Percentiles rank a stretch among this genome's conserved stretches.
phyloP scores from a whole-genome alignment of 2,113 vertebrate species.

The Oreocharis arfaki region DNA sequence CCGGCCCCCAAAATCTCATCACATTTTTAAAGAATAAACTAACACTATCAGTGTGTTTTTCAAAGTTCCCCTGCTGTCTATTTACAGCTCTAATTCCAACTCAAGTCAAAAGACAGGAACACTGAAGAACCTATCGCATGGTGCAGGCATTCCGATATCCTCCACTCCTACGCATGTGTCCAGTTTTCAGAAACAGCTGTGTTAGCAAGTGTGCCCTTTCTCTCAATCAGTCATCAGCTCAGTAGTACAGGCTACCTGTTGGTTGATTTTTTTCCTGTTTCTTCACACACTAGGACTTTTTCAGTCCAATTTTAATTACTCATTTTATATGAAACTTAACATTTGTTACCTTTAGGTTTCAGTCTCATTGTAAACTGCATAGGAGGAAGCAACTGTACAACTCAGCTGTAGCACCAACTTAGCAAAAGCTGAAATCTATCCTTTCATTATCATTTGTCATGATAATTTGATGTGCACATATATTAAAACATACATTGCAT shows the following conservation, averaged over 20 bases:
- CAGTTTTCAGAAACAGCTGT: background rate
- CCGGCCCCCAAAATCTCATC: background rate
- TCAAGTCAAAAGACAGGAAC: background rate
- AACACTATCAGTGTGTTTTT: background rate
- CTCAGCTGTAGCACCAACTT: background rate
- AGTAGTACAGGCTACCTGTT: background rate
- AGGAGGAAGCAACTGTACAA: background rate
- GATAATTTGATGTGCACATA: background rate
- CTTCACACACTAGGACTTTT: background rate
- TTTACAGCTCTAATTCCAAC: background rate
- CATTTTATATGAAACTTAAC: background rate
- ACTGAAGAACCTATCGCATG: background rate
- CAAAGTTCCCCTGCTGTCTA: background rate
- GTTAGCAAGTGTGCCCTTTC: background rate
- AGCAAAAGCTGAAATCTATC: background rate
- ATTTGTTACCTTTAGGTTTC: background rate
- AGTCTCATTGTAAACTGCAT: background rate
- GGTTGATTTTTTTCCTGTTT: background rate
- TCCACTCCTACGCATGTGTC: rapidly evolving
- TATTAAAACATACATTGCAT: background rate
- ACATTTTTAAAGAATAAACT: background rate
- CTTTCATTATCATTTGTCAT: background rate
- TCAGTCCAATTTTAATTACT: background rate
- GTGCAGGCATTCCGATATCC: background rate
- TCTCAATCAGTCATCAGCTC: background rate